Evolutionary conservation across 2,888 invertebrate genomes (phyloP).

Genomic region (Ferdinandea cuprea): DNA sequence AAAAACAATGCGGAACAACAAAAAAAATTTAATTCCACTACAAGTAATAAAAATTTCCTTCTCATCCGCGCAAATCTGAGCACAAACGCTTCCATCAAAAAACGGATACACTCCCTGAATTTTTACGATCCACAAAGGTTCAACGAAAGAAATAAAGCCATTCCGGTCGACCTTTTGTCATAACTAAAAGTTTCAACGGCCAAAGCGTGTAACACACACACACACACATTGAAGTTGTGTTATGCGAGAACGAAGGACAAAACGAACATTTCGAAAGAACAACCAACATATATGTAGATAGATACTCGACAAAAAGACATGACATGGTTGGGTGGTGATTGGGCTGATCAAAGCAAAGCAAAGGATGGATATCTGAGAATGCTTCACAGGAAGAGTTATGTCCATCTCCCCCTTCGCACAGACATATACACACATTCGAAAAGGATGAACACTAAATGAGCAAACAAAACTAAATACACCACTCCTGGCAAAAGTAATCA

Average conservation of each 20-base stretch:
- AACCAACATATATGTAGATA: neutral
- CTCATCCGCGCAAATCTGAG: constrained; percentile 43
- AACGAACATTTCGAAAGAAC: constrained; percentile 6
- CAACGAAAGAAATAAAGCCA: constrained; percentile 66
- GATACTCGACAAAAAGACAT: constrained; percentile 15
- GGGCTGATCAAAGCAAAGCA: neutral
- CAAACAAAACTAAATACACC: constrained; percentile 73
- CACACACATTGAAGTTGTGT: constrained; percentile 43
- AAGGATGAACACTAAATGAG: constrained; percentile 61
- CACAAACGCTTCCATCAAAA: constrained; percentile 44
- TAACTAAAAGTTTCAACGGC: constrained; percentile 68
- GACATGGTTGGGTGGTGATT: constrained; percentile 5
- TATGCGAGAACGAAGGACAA: constrained; percentile 41
- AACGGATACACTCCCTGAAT: constrained; percentile 44
- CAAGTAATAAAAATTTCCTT: constrained; percentile 67
- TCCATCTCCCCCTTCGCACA: constrained; percentile 24
- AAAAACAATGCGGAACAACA: neutral
- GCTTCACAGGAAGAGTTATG: constrained; percentile 56
- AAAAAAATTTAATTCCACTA: constrained; percentile 61
- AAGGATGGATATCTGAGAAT: constrained; percentile 38
- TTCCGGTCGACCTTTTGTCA: constrained; percentile 65
- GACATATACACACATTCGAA: constrained; percentile 32
- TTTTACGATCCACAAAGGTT: constrained; percentile 70
- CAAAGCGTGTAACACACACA: constrained; percentile 53
- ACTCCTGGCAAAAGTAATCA: constrained; percentile 71